Percentiles rank a stretch among this genome's conserved stretches.
Conservation (phyloP, 2,113 vertebrate species). For the Neoarius graeffei region DNA sequence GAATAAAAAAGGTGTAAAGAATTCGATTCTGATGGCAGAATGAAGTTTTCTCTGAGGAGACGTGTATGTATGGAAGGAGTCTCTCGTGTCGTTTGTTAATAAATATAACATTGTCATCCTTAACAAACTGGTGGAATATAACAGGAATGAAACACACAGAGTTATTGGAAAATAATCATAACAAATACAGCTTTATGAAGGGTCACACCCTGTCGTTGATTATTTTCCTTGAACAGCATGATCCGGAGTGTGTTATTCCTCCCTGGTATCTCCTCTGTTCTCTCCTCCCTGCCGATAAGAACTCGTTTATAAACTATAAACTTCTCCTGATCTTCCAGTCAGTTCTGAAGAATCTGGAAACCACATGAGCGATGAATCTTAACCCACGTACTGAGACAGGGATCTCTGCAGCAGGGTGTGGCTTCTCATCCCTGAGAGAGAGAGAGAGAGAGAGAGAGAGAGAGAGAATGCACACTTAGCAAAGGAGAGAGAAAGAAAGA, state of each 20-base stretch:
- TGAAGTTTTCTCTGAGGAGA: too few species aligned
- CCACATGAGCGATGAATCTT: constrained; percentile 17
- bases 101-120: not conserved
- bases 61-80: not conserved
- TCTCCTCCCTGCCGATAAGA: not conserved
- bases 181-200: not conserved
- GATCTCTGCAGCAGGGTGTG: constrained; percentile 21
- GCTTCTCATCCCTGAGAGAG: not conserved
- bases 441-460: not conserved
- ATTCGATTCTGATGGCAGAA: too few species aligned
- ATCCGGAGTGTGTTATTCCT: not conserved
- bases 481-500: too few species aligned
- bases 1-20: too few species aligned
- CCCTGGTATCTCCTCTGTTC: not conserved
- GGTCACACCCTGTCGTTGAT: not conserved
- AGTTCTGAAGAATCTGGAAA: constrained; percentile 44
- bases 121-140: not conserved
- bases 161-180: not conserved
- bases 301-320: not conserved
- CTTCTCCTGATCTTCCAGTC: constrained; percentile 17
- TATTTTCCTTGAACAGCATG: not conserved
- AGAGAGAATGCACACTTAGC: too few species aligned
- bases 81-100: not conserved
- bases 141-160: not conserved
- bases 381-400: constrained; percentile 25